A percentile compares a stretch with the other conserved stretches of the same genome.
Conservation (phyloP, 2,113 vertebrate species). For the Amphilophus citrinellus region DNA sequence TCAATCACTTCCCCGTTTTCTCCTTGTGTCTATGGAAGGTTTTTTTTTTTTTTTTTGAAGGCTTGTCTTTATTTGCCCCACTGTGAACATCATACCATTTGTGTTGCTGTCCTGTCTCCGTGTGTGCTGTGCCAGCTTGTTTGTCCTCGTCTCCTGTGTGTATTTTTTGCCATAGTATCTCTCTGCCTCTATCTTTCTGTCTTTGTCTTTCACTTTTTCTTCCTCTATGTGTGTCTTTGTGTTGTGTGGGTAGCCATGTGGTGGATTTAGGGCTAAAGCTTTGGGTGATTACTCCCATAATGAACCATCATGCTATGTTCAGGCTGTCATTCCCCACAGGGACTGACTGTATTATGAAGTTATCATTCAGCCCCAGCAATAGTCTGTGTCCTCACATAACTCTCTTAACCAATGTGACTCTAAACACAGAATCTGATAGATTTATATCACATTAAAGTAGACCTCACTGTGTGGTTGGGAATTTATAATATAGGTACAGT, state of each 20-base stretch:
- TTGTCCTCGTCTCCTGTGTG: slow-evolving; percentile 33
- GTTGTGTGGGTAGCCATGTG: slow-evolving; percentile 69
- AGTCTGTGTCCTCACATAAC: slow-evolving; percentile 57
- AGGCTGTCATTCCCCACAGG: slow-evolving; percentile 61
- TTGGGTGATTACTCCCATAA: slow-evolving; percentile 77
- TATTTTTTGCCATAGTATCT: slow-evolving; percentile 38
- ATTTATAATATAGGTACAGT: not conserved
- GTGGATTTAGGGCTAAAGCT: slow-evolving; percentile 72
- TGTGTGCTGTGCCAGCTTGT: slow-evolving; percentile 1
- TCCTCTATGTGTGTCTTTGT: slow-evolving; percentile 28
- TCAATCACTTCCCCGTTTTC: slow-evolving; percentile 42
- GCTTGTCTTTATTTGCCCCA: not conserved
- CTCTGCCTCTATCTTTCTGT: not conserved
- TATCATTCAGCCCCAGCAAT: slow-evolving; percentile 60
- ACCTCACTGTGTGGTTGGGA: slow-evolving; percentile 5
- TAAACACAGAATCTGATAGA: slow-evolving; percentile 23
- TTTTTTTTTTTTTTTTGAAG: not conserved
- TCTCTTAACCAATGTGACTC: slow-evolving; percentile 19
- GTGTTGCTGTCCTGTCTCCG: not conserved
- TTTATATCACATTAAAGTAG: slow-evolving; percentile 35
- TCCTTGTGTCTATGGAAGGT: slow-evolving; percentile 13
- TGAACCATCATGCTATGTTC: slow-evolving; percentile 73
- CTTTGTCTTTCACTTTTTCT: slow-evolving; percentile 30
- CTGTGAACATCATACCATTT: slow-evolving; percentile 12
- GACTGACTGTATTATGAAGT: slow-evolving; percentile 69